Evolutionary conservation across 2,113 vertebrate genomes (phyloP).

Genomic region (Calidris pugnax): DNA sequence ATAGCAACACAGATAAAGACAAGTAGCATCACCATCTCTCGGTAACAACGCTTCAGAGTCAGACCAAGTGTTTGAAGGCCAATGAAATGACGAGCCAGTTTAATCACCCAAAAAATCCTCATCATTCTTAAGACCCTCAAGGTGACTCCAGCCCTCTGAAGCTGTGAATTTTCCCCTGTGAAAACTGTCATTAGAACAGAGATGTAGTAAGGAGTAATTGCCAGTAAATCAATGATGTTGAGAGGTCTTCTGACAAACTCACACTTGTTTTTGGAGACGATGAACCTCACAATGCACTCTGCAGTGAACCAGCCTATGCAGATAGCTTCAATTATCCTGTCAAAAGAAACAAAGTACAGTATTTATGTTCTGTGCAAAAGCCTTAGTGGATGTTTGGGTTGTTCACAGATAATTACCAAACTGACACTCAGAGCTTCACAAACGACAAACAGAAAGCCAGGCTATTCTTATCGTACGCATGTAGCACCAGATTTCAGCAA

Average conservation of each 20-base stretch:
- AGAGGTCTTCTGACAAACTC: conserved; percentile 95
- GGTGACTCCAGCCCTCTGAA: conserved; percentile 94
- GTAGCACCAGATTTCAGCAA: background rate
- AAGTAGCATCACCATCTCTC: conserved; percentile 98
- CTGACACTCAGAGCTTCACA: conserved; percentile 63
- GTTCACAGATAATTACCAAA: conserved; percentile 57
- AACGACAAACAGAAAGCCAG: conserved; percentile 28
- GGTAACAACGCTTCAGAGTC: conserved; percentile 94
- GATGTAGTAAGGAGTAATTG: conserved; percentile 96
- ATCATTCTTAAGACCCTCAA: conserved; percentile 96
- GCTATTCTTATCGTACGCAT: background rate
- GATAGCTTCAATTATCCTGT: conserved; percentile 97
- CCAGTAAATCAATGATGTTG: conserved; percentile 96
- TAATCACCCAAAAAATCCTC: conserved; percentile 99
- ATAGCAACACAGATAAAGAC: conserved; percentile 97
- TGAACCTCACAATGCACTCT: conserved; percentile 95
- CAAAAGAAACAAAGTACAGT: conserved; percentile 74
- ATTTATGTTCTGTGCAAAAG: conserved; percentile 60
- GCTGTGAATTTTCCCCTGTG: conserved; percentile 92
- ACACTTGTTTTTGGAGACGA: conserved; percentile 95
- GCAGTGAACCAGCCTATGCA: conserved; percentile 99
- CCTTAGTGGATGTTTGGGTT: conserved; percentile 22
- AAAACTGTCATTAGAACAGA: conserved; percentile 87
- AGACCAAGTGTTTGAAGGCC: conserved; percentile 97
- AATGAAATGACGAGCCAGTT: conserved; percentile 96